Base-by-base conservation (phyloP, 2,888 invertebrate species). In the Hirudinaria manillensis region DNA sequence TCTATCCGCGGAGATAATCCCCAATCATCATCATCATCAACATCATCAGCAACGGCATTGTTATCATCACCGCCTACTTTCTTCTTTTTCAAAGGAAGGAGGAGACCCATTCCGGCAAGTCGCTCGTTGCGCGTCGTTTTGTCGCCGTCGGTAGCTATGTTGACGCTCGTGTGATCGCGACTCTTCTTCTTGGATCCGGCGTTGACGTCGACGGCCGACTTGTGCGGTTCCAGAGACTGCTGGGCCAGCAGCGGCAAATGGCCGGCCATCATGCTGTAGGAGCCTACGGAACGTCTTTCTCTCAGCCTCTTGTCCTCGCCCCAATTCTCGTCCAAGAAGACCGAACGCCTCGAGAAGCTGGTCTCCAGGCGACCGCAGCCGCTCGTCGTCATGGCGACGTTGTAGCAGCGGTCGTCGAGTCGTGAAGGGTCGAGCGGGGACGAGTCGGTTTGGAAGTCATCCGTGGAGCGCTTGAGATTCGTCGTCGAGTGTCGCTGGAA, bases 21-120 rank as follows among this genome's bases (percentile, higher is more conserved):
- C n/a, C n/a, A 21, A 67, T 67, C 24, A 67, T 34, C 24, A 34
- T 68, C 2, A 68, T 68, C 29, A 34, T 34, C 29, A 68, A 29
- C 29, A 34, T 68, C 29, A 24, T 68, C 29, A n/a, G 32, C 29
- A 24, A 10, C 24, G 16, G 4, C 19, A 24, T 67, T 7, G 7
- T 67, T 7, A 24, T 29, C 4, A 67, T 3, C 7, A 32, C 29
- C 3, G 34, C 3, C 45, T n/a, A 72, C 72, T 32, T 55, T 72
- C 55, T 72, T 72, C 53, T 51, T 72, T 51, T 72, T 72, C 16
- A 55, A n/a, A 3, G 72, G 72, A 1, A 72, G 32, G 4, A 72
- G 55, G 6, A 72, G 72, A 53, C 72, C 72, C 72, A 72, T 72
- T 27, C 72, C 53, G 53, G 72, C 53, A 10, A 72, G 34, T 27